These are phyloP conservation scores for Papilio machaon DNA, from an alignment of 1,140 invertebrate genomes.

Conservation along the genomic window DNA sequence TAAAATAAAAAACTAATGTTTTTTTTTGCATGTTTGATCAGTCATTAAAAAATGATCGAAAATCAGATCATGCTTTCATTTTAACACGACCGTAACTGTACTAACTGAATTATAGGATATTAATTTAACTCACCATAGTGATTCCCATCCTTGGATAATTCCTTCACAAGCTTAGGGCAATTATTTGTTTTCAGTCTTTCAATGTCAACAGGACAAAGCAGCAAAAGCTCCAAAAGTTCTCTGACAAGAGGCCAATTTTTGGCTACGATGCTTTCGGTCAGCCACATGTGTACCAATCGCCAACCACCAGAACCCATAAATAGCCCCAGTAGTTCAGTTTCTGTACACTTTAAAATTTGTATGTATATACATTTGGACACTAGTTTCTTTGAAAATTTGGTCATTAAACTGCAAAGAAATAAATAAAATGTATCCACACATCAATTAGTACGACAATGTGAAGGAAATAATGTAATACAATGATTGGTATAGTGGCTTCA, in stretches of 20 bases:
- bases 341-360: slow-evolving; percentile 95
- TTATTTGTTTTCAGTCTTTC: slow-evolving; percentile 94
- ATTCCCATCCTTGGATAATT: slow-evolving; percentile 90
- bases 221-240: slow-evolving; percentile 92
- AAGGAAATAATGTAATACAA: background rate
- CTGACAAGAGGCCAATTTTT: slow-evolving; percentile 93
- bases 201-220: slow-evolving; percentile 93
- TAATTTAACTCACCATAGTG: slow-evolving; percentile 85
- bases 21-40: no score
- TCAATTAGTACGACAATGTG: background rate
- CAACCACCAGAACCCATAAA: slow-evolving; percentile 96
- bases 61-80: no score
- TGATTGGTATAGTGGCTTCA: slow-evolving; percentile 19
- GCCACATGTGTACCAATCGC: slow-evolving; percentile 93
- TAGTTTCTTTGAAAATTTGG: slow-evolving; percentile 96
- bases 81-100: no score
- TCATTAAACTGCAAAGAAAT: slow-evolving; percentile 92
- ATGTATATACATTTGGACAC: slow-evolving; percentile 98
- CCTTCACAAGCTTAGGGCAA: slow-evolving; percentile 95
- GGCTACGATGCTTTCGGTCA: slow-evolving; percentile 91
- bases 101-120: slow-evolving; percentile 8
- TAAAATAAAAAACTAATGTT: no score
- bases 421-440: slow-evolving; percentile 32
- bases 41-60: no score
- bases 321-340: slow-evolving; percentile 90